Base-by-base conservation (phyloP, 2,113 vertebrate species). In the Apeltes quadracus region DNA sequence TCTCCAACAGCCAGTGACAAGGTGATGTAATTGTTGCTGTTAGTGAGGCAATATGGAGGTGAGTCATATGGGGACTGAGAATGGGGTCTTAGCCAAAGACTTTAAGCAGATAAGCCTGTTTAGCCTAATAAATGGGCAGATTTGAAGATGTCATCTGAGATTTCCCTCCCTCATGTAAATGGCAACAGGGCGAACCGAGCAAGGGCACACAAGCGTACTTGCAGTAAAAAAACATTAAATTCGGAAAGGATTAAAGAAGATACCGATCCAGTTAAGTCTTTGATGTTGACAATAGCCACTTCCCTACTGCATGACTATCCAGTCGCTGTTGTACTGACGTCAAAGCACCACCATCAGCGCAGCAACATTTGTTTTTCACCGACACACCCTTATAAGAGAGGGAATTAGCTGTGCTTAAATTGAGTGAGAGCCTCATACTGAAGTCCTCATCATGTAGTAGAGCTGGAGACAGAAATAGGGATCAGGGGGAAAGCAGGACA, bases 101-200 rank as follows among this genome's bases (percentile, higher is more conserved):
- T 89, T 88, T 91, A 90, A 91, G 88, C 81, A 88, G 85, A 90
- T 92, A 89, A 91, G 89, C 90, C 80, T 91, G 91, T 92, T 91
- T 89, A 86, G 82, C 67, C 89, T 91, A 91, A 91, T 88, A 84
- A 91, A 90, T 77, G 84, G 79, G 62, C 84, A 79, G 75, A 77
- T 84, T 83, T 82, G 2, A 25, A 87, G 88, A 88, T 87, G 89
- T 90, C 89, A 90, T 85, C 79, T 7, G 80, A 90, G 89, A 88
- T 85, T 85, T 79, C 62, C 83, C 75, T 5, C 54, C 69, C 69
- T 69, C 55, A 39, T 78, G 82, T 69, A 65, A 82, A 86, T 73
- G 62, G 73, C 54, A 79, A 73, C 81, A 73, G 80, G 84, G 79
- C 71, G 70, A 18, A 57, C 29, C 32, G 73, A 79, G 65, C 70